phyloP scores from a whole-genome alignment of 2,113 vertebrate genomes.

The Zosterops hypoxanthus region DNA sequence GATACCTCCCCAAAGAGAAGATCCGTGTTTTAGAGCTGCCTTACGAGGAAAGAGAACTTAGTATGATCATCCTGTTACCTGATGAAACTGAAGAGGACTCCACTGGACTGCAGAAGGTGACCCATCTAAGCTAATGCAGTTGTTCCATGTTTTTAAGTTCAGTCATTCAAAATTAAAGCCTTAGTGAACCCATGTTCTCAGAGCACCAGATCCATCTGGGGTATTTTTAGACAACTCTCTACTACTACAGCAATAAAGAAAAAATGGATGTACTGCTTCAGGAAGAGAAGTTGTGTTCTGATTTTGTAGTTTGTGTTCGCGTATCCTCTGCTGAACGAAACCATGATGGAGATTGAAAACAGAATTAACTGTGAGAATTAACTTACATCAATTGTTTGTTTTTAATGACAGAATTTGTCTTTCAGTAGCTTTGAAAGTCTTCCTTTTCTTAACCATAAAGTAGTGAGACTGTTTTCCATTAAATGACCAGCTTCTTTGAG shows the following conservation, averaged over 20 bases:
- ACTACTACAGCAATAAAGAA: not conserved
- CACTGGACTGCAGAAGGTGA: slow-evolving; percentile 83
- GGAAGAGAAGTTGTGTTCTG: not conserved
- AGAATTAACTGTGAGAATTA: not conserved
- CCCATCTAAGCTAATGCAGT: not conserved
- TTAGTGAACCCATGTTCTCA: not conserved
- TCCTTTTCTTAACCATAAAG: not conserved
- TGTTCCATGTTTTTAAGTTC: not conserved
- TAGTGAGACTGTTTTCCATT: not conserved
- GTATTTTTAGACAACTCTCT: not conserved
- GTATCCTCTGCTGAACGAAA: not conserved
- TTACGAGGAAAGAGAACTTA: slow-evolving; percentile 80
- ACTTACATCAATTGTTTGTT: not conserved
- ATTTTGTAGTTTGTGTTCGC: not conserved
- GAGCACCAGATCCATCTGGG: not conserved
- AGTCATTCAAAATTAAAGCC: not conserved
- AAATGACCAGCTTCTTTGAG: not conserved
- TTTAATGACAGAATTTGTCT: not conserved
- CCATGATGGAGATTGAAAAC: not conserved
- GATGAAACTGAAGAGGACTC: slow-evolving; percentile 74
- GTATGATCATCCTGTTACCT: slow-evolving; percentile 91
- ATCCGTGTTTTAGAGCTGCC: slow-evolving; percentile 86
- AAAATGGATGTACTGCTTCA: rapidly evolving
- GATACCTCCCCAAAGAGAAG: slow-evolving; percentile 75
- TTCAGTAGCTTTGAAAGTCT: not conserved